These are phyloP conservation scores for Astyanax mexicanus DNA, from an alignment of 2,797 vertebrate genomes.

Conservation along the genomic window DNA sequence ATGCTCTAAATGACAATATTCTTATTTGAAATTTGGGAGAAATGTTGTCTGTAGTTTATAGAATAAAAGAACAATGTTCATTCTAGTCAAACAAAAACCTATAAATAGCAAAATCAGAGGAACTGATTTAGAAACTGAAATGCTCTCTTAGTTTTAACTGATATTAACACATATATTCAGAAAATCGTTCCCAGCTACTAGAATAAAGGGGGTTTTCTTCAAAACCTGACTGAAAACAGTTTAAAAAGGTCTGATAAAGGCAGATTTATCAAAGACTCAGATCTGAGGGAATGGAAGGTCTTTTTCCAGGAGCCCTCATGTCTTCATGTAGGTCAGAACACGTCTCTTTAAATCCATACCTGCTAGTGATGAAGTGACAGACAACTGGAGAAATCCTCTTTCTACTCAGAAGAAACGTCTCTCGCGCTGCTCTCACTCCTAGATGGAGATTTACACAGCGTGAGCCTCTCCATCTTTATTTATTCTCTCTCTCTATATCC, in stretches of 20 bases:
- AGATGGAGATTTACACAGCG: constrained; percentile 17
- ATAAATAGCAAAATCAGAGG: no score
- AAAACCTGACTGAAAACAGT: neutral
- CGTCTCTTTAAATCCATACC: constrained; percentile 25
- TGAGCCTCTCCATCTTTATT: constrained; percentile 58
- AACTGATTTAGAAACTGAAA: no score
- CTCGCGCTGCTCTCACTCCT: constrained; percentile 14
- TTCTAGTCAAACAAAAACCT: no score
- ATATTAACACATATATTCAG: no score
- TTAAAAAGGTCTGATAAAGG: neutral
- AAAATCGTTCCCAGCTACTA: neutral
- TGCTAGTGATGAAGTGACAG: constrained; percentile 13
- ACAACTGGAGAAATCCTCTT: constrained; percentile 21
- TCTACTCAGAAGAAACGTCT: constrained; percentile 11
- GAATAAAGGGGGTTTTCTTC: constrained; percentile 3
- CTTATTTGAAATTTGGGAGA: no score
- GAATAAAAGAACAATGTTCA: no score
- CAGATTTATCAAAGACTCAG: neutral
- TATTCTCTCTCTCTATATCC: constrained; percentile 46
- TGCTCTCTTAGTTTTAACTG: no score
- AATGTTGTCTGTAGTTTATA: no score
- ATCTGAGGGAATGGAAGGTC: constrained; percentile 1
- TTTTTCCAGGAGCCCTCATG: neutral
- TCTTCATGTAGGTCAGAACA: constrained; percentile 5
- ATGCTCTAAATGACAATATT: no score